These are phyloP conservation scores for Hesperia comma DNA, from an alignment of 2,888 invertebrate species.

Conservation along the genomic window DNA sequence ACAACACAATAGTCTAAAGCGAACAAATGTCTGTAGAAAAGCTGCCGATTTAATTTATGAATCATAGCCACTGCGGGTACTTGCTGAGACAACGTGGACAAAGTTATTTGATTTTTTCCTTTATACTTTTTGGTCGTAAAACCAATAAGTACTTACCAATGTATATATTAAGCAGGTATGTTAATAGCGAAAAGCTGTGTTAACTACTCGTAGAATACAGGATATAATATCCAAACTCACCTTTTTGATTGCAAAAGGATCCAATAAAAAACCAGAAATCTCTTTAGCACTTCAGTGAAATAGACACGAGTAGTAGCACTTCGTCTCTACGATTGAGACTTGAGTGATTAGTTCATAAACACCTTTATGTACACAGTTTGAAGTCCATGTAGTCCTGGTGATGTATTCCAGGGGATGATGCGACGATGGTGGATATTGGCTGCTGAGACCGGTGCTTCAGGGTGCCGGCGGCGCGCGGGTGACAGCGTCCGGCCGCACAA, in stretches of 20 bases:
- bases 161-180: background rate
- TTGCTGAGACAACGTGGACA: slow-evolving; percentile 33
- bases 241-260: slow-evolving; percentile 65
- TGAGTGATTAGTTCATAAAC: slow-evolving; percentile 59
- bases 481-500: slow-evolving; percentile 81
- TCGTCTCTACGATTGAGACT: slow-evolving; percentile 65
- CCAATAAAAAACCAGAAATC: slow-evolving; percentile 78
- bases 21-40: slow-evolving; percentile 28
- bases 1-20: slow-evolving; percentile 20
- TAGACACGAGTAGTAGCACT: slow-evolving; percentile 80
- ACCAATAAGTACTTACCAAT: background rate
- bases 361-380: slow-evolving; percentile 58
- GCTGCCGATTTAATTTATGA: slow-evolving; percentile 30
- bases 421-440: slow-evolving; percentile 51
- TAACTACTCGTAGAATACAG: slow-evolving; percentile 16
- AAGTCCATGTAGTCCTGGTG: slow-evolving; percentile 54
- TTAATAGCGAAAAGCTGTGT: background rate
- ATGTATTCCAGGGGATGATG: slow-evolving; percentile 52
- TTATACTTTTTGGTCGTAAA: slow-evolving; percentile 1
- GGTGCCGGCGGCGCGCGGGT: slow-evolving; percentile 78
- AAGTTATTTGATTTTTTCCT: slow-evolving; percentile 29
- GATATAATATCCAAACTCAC: slow-evolving; percentile 57
- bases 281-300: slow-evolving; percentile 78
- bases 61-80: slow-evolving; percentile 30
- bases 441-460: slow-evolving; percentile 57